A percentile compares a stretch with the other conserved stretches of the same genome.
Evolutionary conservation across 2,113 vertebrate genomes (phyloP).

Genomic region (Tonatia bakeri): DNA sequence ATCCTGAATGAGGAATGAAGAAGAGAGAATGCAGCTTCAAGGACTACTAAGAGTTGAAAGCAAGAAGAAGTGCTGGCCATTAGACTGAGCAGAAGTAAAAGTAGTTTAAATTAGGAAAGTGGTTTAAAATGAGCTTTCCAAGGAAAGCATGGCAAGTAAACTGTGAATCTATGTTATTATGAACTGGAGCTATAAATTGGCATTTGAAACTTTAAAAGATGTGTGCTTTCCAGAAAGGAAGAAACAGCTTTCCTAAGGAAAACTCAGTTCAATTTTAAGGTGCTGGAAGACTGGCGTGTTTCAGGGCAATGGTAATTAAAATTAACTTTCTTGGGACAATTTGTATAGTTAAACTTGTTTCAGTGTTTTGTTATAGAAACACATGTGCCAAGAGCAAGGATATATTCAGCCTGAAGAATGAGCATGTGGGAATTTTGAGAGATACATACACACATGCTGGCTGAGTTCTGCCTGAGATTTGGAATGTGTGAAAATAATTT

Average conservation of each 20-base stretch:
- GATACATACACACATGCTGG: neutral
- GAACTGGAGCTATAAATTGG: neutral
- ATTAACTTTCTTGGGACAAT: slow-evolving; percentile 23
- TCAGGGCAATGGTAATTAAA: slow-evolving; percentile 54
- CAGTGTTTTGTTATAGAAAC: slow-evolving; percentile 18
- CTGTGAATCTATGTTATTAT: neutral
- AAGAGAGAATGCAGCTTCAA: slow-evolving; percentile 13
- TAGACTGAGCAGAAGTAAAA: slow-evolving; percentile 30
- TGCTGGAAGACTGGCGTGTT: neutral
- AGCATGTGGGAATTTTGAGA: neutral
- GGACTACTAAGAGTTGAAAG: slow-evolving; percentile 25
- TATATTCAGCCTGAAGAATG: neutral
- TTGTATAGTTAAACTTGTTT: slow-evolving; percentile 14
- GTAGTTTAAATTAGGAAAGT: neutral
- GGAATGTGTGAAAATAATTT: neutral
- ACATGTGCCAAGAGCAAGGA: neutral
- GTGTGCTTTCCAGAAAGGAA: slow-evolving; percentile 7
- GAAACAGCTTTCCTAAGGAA: slow-evolving; percentile 28
- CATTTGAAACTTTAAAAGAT: slow-evolving; percentile 32
- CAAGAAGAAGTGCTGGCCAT: neutral
- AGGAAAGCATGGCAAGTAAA: neutral
- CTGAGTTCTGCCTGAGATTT: neutral
- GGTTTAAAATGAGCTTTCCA: slow-evolving; percentile 8
- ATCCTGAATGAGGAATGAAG: slow-evolving; percentile 48
- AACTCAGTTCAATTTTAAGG: slow-evolving; percentile 45